phyloP scores from a whole-genome alignment of 1,140 invertebrate species.

The Pseudachorutes palmiensis region DNA sequence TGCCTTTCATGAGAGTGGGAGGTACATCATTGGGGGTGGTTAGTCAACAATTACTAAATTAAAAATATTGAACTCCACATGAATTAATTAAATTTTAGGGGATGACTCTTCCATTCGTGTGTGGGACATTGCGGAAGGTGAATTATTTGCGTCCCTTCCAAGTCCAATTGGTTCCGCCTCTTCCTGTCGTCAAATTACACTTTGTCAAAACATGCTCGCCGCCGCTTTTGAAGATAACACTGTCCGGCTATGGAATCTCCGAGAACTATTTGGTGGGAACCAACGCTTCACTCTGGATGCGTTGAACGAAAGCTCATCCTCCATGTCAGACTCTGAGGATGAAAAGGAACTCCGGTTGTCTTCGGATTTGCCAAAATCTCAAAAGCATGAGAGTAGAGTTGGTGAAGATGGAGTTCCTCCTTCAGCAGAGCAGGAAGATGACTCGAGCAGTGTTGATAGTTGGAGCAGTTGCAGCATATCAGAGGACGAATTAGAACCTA shows the following conservation, averaged over 20 bases:
- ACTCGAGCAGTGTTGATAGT: neutral
- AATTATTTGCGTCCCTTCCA: conserved; percentile 52
- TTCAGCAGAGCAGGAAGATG: neutral
- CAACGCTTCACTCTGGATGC: neutral
- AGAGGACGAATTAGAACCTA: neutral
- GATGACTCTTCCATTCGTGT: conserved; percentile 57
- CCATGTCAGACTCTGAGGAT: neutral
- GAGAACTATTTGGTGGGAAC: conserved; percentile 15
- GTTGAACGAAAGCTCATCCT: neutral
- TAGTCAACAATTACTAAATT: conserved; percentile 25
- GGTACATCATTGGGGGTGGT: conserved; percentile 59
- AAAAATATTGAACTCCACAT: too few species aligned
- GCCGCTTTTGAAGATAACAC: conserved; percentile 53
- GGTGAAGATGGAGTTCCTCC: neutral
- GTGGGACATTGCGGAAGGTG: conserved; percentile 60
- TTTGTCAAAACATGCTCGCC: conserved; percentile 54
- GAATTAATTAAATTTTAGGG: too few species aligned
- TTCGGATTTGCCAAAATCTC: neutral
- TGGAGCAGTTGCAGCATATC: neutral
- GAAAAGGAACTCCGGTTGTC: neutral
- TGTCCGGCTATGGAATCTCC: conserved; percentile 53
- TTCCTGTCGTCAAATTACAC: conserved; percentile 49
- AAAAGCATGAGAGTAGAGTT: neutral
- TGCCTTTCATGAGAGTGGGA: conserved; percentile 62
- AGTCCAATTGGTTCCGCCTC: conserved; percentile 49